Evolutionary conservation across 2,113 vertebrate genomes (phyloP), one percentile per base, ranked within the genome.

Genomic region (Atractosteus spatula): DNA sequence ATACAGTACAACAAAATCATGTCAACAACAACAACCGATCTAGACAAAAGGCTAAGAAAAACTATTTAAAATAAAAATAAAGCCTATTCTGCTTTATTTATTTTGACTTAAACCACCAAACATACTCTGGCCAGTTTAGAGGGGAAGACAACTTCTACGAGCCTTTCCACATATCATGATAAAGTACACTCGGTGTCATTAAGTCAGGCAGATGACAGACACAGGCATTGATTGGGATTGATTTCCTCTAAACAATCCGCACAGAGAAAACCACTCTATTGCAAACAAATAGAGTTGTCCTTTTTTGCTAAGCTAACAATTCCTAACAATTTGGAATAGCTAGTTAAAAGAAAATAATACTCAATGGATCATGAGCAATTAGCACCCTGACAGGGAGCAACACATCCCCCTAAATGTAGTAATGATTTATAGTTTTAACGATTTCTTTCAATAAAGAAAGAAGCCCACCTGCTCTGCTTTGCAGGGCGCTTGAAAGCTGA

Each of bases 231-330:
- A 69, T 57, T 57, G 17, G 68, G 11, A 57, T 57, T 42, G 51
- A 69, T 69, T 69, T 42, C 17, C 16, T 57, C 55, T n/a, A 54
- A 57, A 69, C 54, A 69, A 56, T 55, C 29, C 68, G 14, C 68
- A 12, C 10, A 14, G 55, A 57, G 10, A 55, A 55, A 68, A 2
- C 51, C 44, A 51, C 47, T 16, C 66, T 16, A 42, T n/a, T 41
- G 7, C 57, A 44, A 70, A 70, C 29, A 56, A 70, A 56, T 44
- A 41, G 17, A 17, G 54, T 17, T 67, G 41, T 73, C 13, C 55
- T 45, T 47, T 59, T 59, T 12, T 59, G 56, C 56, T 12, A 4
- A 1, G 56, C n/a, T 14, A 2, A 59, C 3, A 59, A 3, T 51
- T 51, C 47, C 47, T 10, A 1, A 51, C n/a, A 14, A 14, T 59